Evolutionary conservation across 2,113 vertebrate genomes (phyloP), one percentile per base, ranked within the genome.

Genomic region (Brienomyrus longianalis): DNA sequence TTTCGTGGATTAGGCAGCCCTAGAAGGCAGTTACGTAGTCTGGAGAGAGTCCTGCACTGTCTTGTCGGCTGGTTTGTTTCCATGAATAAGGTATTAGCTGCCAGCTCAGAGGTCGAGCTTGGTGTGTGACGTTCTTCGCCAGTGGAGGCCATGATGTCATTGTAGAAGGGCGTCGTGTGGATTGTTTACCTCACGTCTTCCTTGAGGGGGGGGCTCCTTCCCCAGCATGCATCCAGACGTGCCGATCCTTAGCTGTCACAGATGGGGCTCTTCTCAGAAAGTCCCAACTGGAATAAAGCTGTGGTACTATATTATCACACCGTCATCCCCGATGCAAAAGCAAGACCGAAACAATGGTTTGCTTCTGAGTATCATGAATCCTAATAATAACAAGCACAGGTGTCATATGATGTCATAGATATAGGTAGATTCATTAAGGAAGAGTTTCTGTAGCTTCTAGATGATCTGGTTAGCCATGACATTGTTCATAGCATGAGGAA

Each of bases 61-160:
- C 31, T 35, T 59, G 35, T 87, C 27, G n/a, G 15, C 31, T 17
- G 51, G n/a, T 54, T 87, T 87, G 86, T 51, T 87, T 43, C 52
- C 51, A 87, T 87, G 86, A 87, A 87, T 87, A 87, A 87, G 15
- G 86, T 56, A 56, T 56, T 87, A 87, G 86, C 86, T 87, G 5
- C 1, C 23, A 56, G 50, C 50, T 19, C 51, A 17, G 8, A 56
- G 13, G 27, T 54, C 31, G 2, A 31, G 31, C 86, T 51, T 1
- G 15, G 23, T 39, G n/a, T 87, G 86, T 54, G 50, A 35, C 4
- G n/a, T 39, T 54, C 35, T 9, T 50, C 2, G 10, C 48, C 48
- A 3, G 45, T 50, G 48, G 23, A 50, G 48, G 21, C 45, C 21
- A 51, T 51, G n/a, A 23, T 51, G 83, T n/a, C 21, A 48, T 31